Base-by-base conservation (phyloP, 2,888 invertebrate species). In the Amblyteles armatorius region DNA sequence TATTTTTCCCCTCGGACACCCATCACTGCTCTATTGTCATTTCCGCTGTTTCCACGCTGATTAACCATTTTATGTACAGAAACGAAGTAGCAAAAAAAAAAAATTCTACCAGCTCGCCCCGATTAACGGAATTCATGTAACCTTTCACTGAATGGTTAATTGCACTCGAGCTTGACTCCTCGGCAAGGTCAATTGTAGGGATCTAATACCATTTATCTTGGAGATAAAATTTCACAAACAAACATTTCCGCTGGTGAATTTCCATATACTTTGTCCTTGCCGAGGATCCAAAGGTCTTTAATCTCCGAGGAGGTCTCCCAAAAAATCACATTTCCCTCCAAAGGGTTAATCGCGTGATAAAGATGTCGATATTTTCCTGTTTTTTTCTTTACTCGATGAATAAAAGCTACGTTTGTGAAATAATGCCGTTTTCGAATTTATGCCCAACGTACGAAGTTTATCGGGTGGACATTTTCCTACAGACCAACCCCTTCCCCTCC, bases 291-390 rank as follows among this genome's bases (percentile, higher is more conserved):
- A 16, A 33, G 5, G 16, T 48, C n/a, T 33, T 33, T 29, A 13
- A 63, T 16, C 63, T 29, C 44, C 44, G 44, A 48, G 4, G 16
- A 48, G 7, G 1, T 7, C n/a, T n/a, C 3, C 29, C 22, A 5
- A 63, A 29, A 33, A 63, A 63, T 16, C 6, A 16, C 7, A 4
- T 3, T 60, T 40, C 11, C 29, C 60, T 33, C 16, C 16, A 16
- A 63, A 63, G 16, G 29, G 63, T 63, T 50, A 63, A 73, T 55
- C 50, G 26, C 79, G 67, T 73, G 67, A 73, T 57, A 55, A 80
- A 80, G 44, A 80, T 73, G 79, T 80, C 79, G 79, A 80, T 80
- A 80, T 80, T 80, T 67, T 71, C 50, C 36, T 72, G 71, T 79
- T 79, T 40, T 36, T 40, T 40, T 40, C 22, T 60, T 63, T 60